Percentiles rank a stretch among this genome's conserved stretches.
These are phyloP conservation scores for Stomatorhinus walkeri DNA, from an alignment of 2,797 vertebrate genomes.

Conservation along the genomic window DNA sequence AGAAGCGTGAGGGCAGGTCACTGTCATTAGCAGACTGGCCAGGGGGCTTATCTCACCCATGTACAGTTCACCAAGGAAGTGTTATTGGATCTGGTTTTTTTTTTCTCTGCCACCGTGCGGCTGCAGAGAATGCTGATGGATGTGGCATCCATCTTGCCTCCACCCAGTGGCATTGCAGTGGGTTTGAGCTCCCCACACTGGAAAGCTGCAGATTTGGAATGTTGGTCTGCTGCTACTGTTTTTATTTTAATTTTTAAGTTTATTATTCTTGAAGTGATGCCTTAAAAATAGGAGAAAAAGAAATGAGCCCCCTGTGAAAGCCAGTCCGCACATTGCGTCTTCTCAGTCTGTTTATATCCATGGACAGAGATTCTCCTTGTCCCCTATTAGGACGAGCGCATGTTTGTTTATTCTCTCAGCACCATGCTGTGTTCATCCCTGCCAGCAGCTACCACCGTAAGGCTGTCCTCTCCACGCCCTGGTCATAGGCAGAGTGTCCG, in stretches of 20 bases:
- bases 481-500: background rate
- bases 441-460: background rate
- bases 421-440: background rate
- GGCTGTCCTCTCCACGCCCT: background rate
- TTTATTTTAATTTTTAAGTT: background rate
- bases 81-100: background rate
- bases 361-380: background rate
- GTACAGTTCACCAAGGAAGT: background rate
- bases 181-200: background rate
- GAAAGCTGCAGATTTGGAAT: background rate
- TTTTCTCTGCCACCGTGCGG: background rate
- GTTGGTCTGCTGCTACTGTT: background rate
- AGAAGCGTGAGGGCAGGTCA: background rate
- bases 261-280: background rate
- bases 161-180: background rate
- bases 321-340: background rate
- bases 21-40: background rate
- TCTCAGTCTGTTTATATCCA: background rate
- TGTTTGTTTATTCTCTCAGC: background rate
- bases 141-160: background rate
- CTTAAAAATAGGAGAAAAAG: background rate
- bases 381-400: background rate
- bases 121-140: background rate
- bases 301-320: background rate
- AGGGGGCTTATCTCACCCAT: background rate